These are phyloP conservation scores for Mythimna loreyi DNA, from an alignment of 2,888 invertebrate genomes.

Conservation along the genomic window DNA sequence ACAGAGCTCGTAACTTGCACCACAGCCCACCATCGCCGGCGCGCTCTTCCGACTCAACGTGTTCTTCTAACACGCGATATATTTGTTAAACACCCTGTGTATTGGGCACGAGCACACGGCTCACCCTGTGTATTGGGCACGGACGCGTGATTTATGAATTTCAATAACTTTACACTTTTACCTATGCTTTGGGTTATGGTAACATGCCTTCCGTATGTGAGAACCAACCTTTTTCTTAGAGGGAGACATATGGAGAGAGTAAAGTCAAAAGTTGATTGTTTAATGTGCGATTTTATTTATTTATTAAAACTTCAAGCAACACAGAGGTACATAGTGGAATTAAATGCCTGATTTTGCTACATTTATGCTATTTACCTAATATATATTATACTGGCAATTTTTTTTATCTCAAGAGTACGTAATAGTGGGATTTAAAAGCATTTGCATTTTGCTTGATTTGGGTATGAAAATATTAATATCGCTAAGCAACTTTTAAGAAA, in stretches of 20 bases:
- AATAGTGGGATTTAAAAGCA: no score
- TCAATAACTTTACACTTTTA: constrained; percentile 71
- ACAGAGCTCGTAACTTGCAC: constrained; percentile 59
- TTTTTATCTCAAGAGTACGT: no score
- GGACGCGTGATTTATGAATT: constrained; percentile 76
- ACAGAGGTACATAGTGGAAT: no score
- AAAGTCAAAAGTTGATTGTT: neutral
- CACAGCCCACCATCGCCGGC: constrained; percentile 60
- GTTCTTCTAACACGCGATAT: constrained; percentile 75
- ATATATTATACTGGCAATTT: no score
- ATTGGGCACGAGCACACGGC: constrained; percentile 66
- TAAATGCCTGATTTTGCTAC: no score
- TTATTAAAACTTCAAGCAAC: no score
- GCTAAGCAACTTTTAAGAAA: no score
- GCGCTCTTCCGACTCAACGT: constrained; percentile 63
- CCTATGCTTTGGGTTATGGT: constrained; percentile 32
- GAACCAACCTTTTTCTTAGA: neutral
- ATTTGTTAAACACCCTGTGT: constrained; percentile 79
- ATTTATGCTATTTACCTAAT: no score
- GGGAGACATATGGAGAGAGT: no score
- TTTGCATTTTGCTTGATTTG: no score
- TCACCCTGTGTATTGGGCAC: constrained; percentile 68
- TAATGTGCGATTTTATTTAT: neutral
- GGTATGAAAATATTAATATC: no score
- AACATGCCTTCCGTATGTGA: constrained; percentile 7